A percentile compares a stretch with the other conserved stretches of the same genome.
Evolutionary conservation across 2,113 vertebrate species (phyloP).

Genomic region (Microtus montanus): DNA sequence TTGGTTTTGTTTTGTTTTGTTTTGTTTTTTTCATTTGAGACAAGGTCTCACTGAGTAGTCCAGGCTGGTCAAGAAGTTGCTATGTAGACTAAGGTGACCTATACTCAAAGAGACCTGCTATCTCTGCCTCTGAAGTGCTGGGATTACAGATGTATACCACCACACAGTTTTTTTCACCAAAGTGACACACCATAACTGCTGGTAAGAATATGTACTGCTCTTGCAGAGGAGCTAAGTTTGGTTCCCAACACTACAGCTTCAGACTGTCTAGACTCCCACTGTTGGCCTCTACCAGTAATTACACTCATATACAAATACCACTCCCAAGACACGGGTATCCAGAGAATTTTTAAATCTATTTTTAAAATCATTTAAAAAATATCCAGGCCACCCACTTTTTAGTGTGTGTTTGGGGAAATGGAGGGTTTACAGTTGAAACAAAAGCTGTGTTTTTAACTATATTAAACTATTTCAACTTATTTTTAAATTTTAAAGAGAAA

Average conservation of each 20-base stretch:
- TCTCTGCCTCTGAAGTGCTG: neutral
- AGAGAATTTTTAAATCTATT: neutral
- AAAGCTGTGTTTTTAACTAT: neutral
- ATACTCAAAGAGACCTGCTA: neutral
- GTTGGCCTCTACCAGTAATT: neutral
- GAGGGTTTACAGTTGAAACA: neutral
- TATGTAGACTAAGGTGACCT: neutral
- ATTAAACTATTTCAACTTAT: conserved; percentile 43
- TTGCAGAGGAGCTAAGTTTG: neutral
- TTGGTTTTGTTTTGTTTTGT: neutral
- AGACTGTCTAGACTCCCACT: neutral
- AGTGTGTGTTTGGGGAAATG: neutral
- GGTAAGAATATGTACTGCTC: neutral
- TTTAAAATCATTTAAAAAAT: neutral
- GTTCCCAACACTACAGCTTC: neutral
- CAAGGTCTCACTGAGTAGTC: neutral
- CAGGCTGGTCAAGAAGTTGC: neutral
- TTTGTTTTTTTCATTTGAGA: neutral
- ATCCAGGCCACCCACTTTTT: neutral
- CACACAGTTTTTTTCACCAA: neutral
- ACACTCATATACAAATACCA: neutral
- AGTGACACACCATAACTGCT: neutral
- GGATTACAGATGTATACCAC: neutral
- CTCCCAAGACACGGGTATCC: neutral
- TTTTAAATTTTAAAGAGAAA: conserved; percentile 43